Evolutionary conservation across 1,140 invertebrate genomes (phyloP).

Genomic region (Procambarus clarkii): DNA sequence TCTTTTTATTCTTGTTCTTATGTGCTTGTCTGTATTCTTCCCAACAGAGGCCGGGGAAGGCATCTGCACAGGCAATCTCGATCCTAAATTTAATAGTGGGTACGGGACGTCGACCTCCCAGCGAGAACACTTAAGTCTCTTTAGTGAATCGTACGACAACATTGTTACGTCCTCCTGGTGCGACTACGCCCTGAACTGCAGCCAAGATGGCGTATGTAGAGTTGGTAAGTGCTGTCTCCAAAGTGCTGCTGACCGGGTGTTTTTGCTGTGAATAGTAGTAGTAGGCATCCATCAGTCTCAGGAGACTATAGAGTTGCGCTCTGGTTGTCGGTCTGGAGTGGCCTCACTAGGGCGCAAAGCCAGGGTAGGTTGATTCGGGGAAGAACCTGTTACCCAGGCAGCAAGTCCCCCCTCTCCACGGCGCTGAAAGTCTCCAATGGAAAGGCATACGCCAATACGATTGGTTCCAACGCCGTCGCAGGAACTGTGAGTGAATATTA

Average conservation of each 20-base stretch:
- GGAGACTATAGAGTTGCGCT: too few relatives aligned
- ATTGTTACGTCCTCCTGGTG: constrained; percentile 36
- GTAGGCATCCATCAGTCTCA: too few relatives aligned
- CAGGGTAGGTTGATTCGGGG: too few relatives aligned
- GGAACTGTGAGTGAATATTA: not conserved
- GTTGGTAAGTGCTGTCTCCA: not conserved
- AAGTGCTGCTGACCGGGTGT: too few relatives aligned
- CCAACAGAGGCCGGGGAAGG: not conserved
- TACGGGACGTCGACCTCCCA: not conserved
- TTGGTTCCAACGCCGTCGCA: too few relatives aligned
- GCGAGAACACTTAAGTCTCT: not conserved
- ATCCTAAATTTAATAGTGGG: constrained; percentile 29
- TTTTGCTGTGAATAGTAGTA: too few relatives aligned
- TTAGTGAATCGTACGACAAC: not conserved
- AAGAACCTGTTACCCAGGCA: too few relatives aligned
- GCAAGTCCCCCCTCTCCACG: too few relatives aligned
- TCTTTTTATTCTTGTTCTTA: not conserved
- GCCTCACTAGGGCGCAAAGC: too few relatives aligned
- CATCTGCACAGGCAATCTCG: constrained; percentile 28
- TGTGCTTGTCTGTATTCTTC: not conserved
- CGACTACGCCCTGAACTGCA: constrained; percentile 11
- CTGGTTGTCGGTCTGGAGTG: too few relatives aligned
- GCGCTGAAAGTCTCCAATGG: too few relatives aligned
- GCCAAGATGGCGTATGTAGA: not conserved
- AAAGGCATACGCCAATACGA: too few relatives aligned